Evolutionary conservation across 2,113 vertebrate species (phyloP).

Genomic region (Morphnarchus princeps): DNA sequence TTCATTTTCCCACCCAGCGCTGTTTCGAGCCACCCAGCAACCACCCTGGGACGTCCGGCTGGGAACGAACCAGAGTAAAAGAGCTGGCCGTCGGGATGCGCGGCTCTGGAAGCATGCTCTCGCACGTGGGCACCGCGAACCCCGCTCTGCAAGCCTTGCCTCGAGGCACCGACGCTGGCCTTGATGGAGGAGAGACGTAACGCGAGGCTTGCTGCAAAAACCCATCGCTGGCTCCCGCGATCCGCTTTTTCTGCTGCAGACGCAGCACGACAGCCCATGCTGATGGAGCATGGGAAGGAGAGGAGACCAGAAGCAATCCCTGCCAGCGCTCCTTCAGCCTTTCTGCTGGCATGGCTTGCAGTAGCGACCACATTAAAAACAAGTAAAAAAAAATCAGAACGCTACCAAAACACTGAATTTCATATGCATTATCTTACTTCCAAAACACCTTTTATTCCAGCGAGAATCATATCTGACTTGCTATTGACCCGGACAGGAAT

Average conservation of each 20-base stretch:
- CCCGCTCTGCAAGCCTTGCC: neutral
- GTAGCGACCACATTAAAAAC: neutral
- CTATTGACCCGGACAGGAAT: neutral
- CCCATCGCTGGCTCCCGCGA: fast-evolving
- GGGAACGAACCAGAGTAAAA: neutral
- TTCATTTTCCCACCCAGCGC: fast-evolving
- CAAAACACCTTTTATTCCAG: neutral
- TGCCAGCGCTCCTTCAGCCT: neutral
- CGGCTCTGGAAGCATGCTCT: fast-evolving
- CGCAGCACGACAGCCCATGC: fast-evolving
- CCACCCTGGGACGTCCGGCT: too few relatives aligned
- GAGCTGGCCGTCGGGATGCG: fast-evolving
- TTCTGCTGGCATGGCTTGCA: neutral
- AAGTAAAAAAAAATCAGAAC: neutral
- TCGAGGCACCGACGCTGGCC: fast-evolving
- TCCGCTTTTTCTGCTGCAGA: neutral
- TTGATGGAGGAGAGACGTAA: fast-evolving
- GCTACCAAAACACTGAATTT: neutral
- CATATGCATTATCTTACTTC: neutral
- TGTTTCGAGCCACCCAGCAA: neutral
- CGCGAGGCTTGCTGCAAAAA: fast-evolving
- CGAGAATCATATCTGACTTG: neutral
- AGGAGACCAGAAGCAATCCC: neutral
- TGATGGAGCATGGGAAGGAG: neutral
- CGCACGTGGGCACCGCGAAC: fast-evolving